Conservation (phyloP, 2,888 invertebrate species). For the Drosophila testacea region DNA sequence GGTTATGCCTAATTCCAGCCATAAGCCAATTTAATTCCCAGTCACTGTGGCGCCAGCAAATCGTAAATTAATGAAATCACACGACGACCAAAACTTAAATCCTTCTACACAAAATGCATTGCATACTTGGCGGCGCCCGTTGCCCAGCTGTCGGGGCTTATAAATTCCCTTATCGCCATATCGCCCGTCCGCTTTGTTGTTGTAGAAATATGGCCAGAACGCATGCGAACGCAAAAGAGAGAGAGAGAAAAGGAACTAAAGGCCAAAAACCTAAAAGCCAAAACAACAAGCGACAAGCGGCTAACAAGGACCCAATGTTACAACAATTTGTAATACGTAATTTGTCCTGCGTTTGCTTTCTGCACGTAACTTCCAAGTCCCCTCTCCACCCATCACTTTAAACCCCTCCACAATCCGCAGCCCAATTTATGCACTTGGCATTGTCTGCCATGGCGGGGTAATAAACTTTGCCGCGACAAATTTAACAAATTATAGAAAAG, state of each 20-base stretch:
- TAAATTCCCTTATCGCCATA: slow-evolving; percentile 75
- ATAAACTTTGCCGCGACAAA: slow-evolving; percentile 80
- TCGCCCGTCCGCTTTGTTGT: slow-evolving; percentile 58
- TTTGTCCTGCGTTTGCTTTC: slow-evolving; percentile 56
- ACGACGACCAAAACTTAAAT: slow-evolving; percentile 67
- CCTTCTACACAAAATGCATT: slow-evolving; percentile 62
- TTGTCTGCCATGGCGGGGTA: slow-evolving; percentile 73
- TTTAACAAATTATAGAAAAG: slow-evolving; percentile 80
- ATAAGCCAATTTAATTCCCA: slow-evolving; percentile 76
- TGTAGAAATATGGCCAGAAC: slow-evolving; percentile 70
- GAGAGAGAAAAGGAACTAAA: slow-evolving; percentile 28
- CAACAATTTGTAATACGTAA: slow-evolving; percentile 76
- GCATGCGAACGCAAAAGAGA: slow-evolving; percentile 55
- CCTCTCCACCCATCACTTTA: neutral
- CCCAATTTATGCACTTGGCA: slow-evolving; percentile 76
- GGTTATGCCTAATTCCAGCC: slow-evolving; percentile 50
- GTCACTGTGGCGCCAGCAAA: slow-evolving; percentile 65
- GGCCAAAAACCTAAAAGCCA: slow-evolving; percentile 46
- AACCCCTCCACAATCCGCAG: slow-evolving; percentile 20
- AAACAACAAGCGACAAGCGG: slow-evolving; percentile 47
- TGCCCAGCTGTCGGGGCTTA: slow-evolving; percentile 51
- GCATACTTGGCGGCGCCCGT: slow-evolving; percentile 53
- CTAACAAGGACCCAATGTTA: slow-evolving; percentile 53
- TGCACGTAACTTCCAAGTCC: slow-evolving; percentile 10
- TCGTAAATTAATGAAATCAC: slow-evolving; percentile 78